Evolutionary conservation across 1,140 invertebrate genomes (phyloP), one percentile per base, ranked within the genome.

Genomic region (Drosophila ercepeae): DNA sequence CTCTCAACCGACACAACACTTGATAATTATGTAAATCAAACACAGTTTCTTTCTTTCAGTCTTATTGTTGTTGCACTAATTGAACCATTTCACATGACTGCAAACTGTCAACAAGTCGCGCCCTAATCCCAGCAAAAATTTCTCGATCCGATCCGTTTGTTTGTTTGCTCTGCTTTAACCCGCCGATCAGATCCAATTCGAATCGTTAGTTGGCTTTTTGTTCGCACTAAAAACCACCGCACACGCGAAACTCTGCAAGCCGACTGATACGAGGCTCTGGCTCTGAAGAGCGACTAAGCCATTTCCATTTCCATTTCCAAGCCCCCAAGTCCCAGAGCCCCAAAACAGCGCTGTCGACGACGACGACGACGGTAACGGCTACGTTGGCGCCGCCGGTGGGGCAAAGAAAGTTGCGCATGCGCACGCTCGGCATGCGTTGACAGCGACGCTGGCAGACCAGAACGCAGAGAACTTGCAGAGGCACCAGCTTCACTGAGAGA

Each of bases 231-330:
- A 42, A 42, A 19, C 63, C 63, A 77, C 82, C 82, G 83, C 74
- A 71, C 86, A 82, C 86, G 86, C 86, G 86, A 89, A 89, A 86
- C 74, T 89, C 86, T 89, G 88, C 70, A 89, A 75, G 69, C 60
- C 67, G 68, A 89, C 86, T 89, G 78, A 89, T 79, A 81, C 63
- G 64, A 53, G 58, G 44, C 41, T 3, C 18, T 63, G 71, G 61
- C 52, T 19, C 65, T 46, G 54, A 72, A 52, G 72, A 81, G 61
- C 77, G 78, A 60, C 60, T 25, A 45, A 60, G 60, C 55, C 42
- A 57, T 48, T 57, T 32, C 42, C 53, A 45, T 45, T 54, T 18
- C 52, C 60, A 64, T 61, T 61, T 42, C 64, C 48, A 34, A 34
- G 27, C 13, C 46, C 14, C 46, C 18, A 29, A 25, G 14, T 16